Percentiles rank a stretch among this genome's conserved stretches.
phyloP scores from a whole-genome alignment of 2,888 invertebrate species.

The Marasmarcha lunaedactyla region DNA sequence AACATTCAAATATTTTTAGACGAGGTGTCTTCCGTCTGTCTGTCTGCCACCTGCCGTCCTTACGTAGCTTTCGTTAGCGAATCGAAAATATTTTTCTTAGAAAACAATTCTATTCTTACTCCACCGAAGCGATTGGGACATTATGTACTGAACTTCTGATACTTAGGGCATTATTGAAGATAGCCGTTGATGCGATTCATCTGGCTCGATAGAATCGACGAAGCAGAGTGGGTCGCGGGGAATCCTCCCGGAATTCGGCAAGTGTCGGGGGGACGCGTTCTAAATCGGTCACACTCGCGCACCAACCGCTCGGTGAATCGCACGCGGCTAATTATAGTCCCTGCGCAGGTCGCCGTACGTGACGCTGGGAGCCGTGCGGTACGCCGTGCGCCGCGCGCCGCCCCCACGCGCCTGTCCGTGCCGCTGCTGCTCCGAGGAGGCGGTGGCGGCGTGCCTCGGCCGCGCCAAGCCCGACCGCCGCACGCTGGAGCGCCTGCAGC shows the following conservation, averaged over 20 bases:
- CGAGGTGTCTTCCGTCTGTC: constrained; percentile 60
- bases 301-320: constrained; percentile 48
- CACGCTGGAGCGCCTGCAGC: constrained; percentile 87
- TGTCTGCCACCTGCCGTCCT: constrained; percentile 51
- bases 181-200: constrained; percentile 32
- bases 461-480: constrained; percentile 68
- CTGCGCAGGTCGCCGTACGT: constrained; percentile 69
- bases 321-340: constrained; percentile 33
- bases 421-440: constrained; percentile 70
- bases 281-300: constrained; percentile 63
- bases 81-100: background rate
- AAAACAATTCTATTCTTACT: background rate
- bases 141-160: too few relatives aligned
- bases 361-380: constrained; percentile 78
- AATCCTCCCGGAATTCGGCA: constrained; percentile 61
- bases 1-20: constrained; percentile 54
- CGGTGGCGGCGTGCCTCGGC: constrained; percentile 64
- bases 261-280: constrained; percentile 54
- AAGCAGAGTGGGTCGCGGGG: constrained; percentile 55
- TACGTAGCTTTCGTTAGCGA: constrained; percentile 16
- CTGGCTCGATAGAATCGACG: constrained; percentile 42
- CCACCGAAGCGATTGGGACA: background rate
- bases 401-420: constrained; percentile 70
- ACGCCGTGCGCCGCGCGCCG: constrained; percentile 76
- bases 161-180: background rate